Conservation (phyloP, 2,888 invertebrate genomes). For the Apodemia hepburni region DNA sequence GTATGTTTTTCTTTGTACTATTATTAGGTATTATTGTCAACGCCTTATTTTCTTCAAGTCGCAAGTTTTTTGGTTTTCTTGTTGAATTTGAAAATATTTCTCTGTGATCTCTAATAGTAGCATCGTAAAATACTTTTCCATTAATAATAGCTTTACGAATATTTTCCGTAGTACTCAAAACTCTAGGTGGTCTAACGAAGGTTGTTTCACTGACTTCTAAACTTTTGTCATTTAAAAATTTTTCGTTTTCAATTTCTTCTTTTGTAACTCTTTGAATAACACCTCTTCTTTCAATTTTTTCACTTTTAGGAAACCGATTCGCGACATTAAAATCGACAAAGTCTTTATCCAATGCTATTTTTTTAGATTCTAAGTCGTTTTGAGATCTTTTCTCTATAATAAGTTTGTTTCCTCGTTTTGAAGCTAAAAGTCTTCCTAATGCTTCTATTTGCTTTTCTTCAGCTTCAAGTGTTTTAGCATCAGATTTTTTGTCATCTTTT, state of each 20-base stretch:
- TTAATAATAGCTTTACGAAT: slow-evolving; percentile 67
- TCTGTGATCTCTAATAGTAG: slow-evolving; percentile 61
- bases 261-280: slow-evolving; percentile 63
- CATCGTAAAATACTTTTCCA: slow-evolving; percentile 72
- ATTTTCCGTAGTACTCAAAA: slow-evolving; percentile 64
- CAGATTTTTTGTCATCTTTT: slow-evolving; percentile 53
- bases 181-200: slow-evolving; percentile 63
- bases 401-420: slow-evolving; percentile 58
- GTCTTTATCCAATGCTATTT: slow-evolving; percentile 60
- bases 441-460: slow-evolving; percentile 75
- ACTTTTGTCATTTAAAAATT: slow-evolving; percentile 52
- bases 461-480: slow-evolving; percentile 65
- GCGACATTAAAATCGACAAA: slow-evolving; percentile 59
- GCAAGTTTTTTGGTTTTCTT: slow-evolving; percentile 42
- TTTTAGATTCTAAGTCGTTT: slow-evolving; percentile 60
- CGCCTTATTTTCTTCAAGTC: slow-evolving; percentile 45
- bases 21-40: slow-evolving; percentile 46
- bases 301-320: slow-evolving; percentile 55
- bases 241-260: slow-evolving; percentile 64
- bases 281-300: slow-evolving; percentile 47
- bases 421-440: slow-evolving; percentile 65
- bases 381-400: slow-evolving; percentile 64
- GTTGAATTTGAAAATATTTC: slow-evolving; percentile 50
- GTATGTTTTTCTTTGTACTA: slow-evolving; percentile 53
- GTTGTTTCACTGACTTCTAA: slow-evolving; percentile 72